Evolutionary conservation across 2,888 invertebrate genomes (phyloP), one percentile per base, ranked within the genome.

Genomic region (Escarpia spicata): DNA sequence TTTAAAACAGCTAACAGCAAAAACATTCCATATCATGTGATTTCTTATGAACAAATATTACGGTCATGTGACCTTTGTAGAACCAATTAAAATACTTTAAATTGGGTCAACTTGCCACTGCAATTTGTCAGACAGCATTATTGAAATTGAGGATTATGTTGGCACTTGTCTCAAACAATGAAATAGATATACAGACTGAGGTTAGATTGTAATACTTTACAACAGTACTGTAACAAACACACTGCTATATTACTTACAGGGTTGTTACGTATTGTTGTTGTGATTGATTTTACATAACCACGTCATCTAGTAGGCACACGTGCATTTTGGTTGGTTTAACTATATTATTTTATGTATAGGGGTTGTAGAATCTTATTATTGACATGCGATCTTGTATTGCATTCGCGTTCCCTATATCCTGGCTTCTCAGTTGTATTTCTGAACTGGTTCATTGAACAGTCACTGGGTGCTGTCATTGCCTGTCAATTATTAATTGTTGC

Each of bases 71-170:
- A 75, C 75, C 75, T 75, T 19, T 75, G 19, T n/a, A 26, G 26
- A 75, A 75, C 75, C 75, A 75, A 75, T 75, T 15, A 75, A 75
- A 75, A 75, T 75, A 75, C 75, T n/a, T 75, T 26, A 75, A 75
- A 75, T n/a, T 60, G 60, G 60, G 60, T 60, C 60, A 60, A 26
- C 26, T 60, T 19, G 15, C 19, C 26, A 60, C 12, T 75, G 75
- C 75, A 75, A 75, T 15, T 19, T 3, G 6, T 75, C 12, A 3
- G 52, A 52, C 52, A 52, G 52, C 9, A 52, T 12, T 52, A 52
- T 52, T 12, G 52, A 52, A 52, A 75, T 52, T 75, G 75, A 75
- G n/a, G 19, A 75, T 75, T 75, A 75, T 6, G n/a, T 75, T n/a
- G 19, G 19, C 75, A 75, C 75, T 75, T 75, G 75, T 75, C 75